phyloP scores from a whole-genome alignment of 1,140 invertebrate genomes.

The Chionoecetes opilio region DNA sequence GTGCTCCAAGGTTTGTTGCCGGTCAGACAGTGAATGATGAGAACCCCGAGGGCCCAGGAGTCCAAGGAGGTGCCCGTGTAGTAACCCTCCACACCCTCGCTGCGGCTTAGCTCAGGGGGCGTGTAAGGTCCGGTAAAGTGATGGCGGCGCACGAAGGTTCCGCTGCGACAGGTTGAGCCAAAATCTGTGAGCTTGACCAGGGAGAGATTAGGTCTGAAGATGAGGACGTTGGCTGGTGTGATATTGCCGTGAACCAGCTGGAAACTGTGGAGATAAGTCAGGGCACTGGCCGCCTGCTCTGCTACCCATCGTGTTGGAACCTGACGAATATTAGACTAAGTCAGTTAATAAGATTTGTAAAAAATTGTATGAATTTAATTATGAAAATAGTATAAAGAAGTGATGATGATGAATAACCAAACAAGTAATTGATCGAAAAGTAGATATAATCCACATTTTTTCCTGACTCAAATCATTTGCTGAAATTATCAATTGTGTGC shows the following conservation, averaged over 20 bases:
- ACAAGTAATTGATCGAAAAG: too few species aligned
- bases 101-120: conserved; percentile 95
- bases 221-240: conserved; percentile 91
- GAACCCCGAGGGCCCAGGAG: conserved; percentile 98
- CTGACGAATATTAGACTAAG: conserved; percentile 13
- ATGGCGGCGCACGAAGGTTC: conserved; percentile 87
- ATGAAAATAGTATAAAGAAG: too few species aligned
- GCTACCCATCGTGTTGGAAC: conserved; percentile 90
- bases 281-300: conserved; percentile 91
- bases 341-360: too few species aligned
- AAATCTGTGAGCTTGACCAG: conserved; percentile 98
- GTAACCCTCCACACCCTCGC: conserved; percentile 90
- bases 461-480: too few species aligned
- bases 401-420: too few species aligned
- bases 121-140: conserved; percentile 95
- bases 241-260: conserved; percentile 97
- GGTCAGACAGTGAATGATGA: conserved; percentile 96
- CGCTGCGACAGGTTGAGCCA: conserved; percentile 89
- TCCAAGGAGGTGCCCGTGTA: conserved; percentile 92
- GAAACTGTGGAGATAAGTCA: conserved; percentile 96
- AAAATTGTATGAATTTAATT: too few species aligned
- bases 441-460: too few species aligned
- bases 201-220: conserved; percentile 93
- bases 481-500: too few species aligned
- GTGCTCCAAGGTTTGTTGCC: conserved; percentile 98